Percentiles rank a stretch among this genome's conserved stretches.
Evolutionary conservation across 2,888 invertebrate species (phyloP).

Genomic region (Apoderus coryli): DNA sequence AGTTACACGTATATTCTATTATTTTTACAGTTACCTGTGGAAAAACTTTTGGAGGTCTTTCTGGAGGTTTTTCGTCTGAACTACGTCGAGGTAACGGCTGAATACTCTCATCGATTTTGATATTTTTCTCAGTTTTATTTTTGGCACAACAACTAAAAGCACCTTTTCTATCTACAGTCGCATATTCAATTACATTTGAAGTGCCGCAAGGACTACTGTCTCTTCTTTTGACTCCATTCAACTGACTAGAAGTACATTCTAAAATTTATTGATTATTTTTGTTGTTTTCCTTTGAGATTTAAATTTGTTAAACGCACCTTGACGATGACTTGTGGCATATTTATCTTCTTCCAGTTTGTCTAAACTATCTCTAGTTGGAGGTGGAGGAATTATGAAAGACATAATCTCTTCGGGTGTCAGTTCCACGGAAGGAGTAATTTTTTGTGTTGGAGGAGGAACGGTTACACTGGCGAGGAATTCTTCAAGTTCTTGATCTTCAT

Average conservation of each 20-base stretch:
- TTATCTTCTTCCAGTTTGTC: conserved; percentile 13
- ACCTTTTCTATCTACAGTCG: conserved; percentile 54
- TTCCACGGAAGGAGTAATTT: conserved; percentile 59
- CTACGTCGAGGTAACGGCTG: conserved; percentile 49
- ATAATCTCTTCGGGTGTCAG: conserved; percentile 71
- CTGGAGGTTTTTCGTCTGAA: conserved; percentile 46
- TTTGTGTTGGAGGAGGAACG: conserved; percentile 66
- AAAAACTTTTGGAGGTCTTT: conserved; percentile 49
- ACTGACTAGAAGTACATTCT: too few species aligned
- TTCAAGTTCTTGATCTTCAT: conserved; percentile 46
- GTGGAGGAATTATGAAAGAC: conserved; percentile 72
- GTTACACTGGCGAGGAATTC: conserved; percentile 70
- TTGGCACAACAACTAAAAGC: conserved; percentile 59
- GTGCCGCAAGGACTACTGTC: conserved; percentile 42
- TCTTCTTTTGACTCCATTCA: conserved; percentile 18
- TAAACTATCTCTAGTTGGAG: conserved; percentile 34
- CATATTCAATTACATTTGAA: conserved; percentile 49
- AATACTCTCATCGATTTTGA: conserved; percentile 30
- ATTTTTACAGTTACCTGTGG: conserved; percentile 27
- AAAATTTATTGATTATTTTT: background rate
- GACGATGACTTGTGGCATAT: too few species aligned
- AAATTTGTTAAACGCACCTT: too few species aligned
- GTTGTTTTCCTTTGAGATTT: conserved; percentile 1
- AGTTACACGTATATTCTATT: too few species aligned
- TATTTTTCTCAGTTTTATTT: conserved; percentile 36